Evolutionary conservation across 2,113 vertebrate genomes (phyloP).

Genomic region (Oceanodroma tethys): DNA sequence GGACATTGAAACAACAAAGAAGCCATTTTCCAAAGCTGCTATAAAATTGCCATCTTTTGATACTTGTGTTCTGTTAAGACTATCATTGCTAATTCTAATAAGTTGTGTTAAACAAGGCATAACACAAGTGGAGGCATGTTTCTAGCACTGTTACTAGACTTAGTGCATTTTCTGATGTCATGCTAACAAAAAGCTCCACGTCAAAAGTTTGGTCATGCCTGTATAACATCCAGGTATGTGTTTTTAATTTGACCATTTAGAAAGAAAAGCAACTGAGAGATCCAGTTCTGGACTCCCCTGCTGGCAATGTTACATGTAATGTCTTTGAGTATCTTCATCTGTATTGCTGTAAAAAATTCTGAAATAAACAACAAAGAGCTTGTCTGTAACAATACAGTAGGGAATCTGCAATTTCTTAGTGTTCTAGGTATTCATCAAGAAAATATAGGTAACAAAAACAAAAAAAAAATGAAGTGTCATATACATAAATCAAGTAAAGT

Average conservation of each 20-base stretch:
- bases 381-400: neutral
- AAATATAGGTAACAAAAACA: neutral
- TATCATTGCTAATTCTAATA: neutral
- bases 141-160: neutral
- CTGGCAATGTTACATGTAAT: neutral
- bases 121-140: neutral
- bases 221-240: neutral
- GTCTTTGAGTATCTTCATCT: neutral
- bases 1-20: neutral
- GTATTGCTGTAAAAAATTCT: neutral
- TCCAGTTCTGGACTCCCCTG: neutral
- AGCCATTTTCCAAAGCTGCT: neutral
- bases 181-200: neutral
- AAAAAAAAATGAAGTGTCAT: too few relatives aligned
- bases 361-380: neutral
- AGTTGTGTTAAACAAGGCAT: neutral
- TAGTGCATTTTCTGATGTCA: neutral
- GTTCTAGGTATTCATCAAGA: neutral
- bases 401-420: neutral
- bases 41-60: neutral
- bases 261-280: neutral
- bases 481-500: neutral
- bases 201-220: neutral
- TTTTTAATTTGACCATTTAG: neutral
- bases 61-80: neutral